Conservation (phyloP, 2,797 vertebrate genomes). For the Gastrophryne carolinensis region DNA sequence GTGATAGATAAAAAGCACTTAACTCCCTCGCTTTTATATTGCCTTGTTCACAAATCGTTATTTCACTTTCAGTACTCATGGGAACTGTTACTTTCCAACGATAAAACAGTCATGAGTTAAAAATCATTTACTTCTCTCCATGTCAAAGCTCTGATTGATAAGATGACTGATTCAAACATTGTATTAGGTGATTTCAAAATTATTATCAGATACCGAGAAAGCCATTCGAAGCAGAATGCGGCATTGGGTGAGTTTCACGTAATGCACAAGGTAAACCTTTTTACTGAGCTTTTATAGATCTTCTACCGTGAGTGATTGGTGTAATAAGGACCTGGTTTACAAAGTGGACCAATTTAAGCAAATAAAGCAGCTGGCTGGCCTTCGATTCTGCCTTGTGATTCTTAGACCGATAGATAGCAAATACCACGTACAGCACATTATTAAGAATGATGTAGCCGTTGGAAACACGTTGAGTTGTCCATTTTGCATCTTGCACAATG, state of each 20-base stretch:
- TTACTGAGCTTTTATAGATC: neutral
- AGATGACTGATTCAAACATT: slow-evolving; percentile 12
- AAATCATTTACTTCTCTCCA: slow-evolving; percentile 27
- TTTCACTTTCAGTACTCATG: slow-evolving; percentile 12
- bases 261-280: neutral
- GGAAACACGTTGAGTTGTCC: too few relatives aligned
- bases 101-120: slow-evolving; percentile 20
- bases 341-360: too few relatives aligned
- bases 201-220: neutral
- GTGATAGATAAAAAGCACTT: slow-evolving; percentile 21
- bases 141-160: slow-evolving; percentile 29
- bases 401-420: too few relatives aligned
- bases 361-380: too few relatives aligned
- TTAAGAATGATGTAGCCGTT: too few relatives aligned
- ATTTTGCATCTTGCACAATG: too few relatives aligned
- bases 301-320: too few relatives aligned
- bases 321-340: too few relatives aligned
- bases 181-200: slow-evolving; percentile 4
- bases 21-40: neutral
- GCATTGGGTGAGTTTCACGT: neutral
- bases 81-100: slow-evolving; percentile 25
- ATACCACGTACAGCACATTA: too few relatives aligned
- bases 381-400: too few relatives aligned
- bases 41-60: slow-evolving; percentile 30
- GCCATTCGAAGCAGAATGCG: neutral